Base-by-base conservation (phyloP, 2,797 vertebrate species). In the Heliangelus exortis region DNA sequence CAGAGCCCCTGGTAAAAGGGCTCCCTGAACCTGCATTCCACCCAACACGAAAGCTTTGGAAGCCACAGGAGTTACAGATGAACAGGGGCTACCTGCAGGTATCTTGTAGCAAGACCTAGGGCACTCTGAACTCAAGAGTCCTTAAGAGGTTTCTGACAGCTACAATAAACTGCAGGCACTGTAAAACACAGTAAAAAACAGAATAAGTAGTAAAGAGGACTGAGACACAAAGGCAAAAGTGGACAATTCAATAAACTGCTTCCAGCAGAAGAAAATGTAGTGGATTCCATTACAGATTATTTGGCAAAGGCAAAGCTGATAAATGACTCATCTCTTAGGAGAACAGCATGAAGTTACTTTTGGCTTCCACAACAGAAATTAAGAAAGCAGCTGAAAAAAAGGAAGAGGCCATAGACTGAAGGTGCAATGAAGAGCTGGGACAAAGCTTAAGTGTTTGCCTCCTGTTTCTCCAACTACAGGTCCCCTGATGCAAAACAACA, bases 301-400 rank as follows among this genome's bases (percentile, higher is more conserved):
- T 84, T 88, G 85, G 85, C 87, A 91, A 84, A 81, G 53, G 36
- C 88, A 69, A 53, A 81, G 48, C 45, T 57, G 87, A 90, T 84
- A 89, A 93, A 90, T 91, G 66, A 89, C 83, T 92, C 90, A 91
- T 63, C 58, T 92, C 41, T 87, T 79, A 59, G 39, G 41, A 91
- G 84, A 95, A 73, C n/a, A 73, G 45, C 48, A 89, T 54, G 57
- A 92, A 91, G 53, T 73, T 84, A 75, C 89, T 91, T 87, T 41
- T 69, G 62, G 79, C 73, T 94, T 95, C 84, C 87, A 93, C 85
- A 69, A 72, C 73, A 92, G 61, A 94, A 89, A 92, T 89, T 63
- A 85, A 79, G 76, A 91, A 94, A 84, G 76, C 59, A 92, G 88
- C 12, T 89, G 48, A 92, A 92, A 93, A 94, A 91, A 95, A 73